Conservation (phyloP, 1,140 invertebrate species). For the Brachionus paranguensis region DNA sequence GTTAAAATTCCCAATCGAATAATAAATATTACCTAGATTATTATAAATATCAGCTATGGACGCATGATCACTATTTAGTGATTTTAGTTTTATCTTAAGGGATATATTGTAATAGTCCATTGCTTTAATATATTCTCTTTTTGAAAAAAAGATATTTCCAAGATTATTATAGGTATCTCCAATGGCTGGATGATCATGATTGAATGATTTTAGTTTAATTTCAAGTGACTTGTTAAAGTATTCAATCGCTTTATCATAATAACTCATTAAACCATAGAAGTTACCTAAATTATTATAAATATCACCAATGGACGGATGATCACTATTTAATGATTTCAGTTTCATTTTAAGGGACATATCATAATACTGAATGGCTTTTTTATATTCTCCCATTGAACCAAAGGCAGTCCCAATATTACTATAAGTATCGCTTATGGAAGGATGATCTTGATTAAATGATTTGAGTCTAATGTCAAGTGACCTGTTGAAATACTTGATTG, state of each 20-base stretch:
- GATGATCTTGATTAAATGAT: background rate
- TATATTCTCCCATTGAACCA: background rate
- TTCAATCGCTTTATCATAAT: background rate
- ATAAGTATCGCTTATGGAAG: background rate
- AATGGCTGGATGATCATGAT: too few relatives aligned
- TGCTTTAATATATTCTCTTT: background rate
- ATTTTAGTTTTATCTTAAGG: too few relatives aligned
- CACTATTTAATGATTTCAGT: too few relatives aligned
- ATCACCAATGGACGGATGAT: too few relatives aligned
- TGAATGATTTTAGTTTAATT: background rate
- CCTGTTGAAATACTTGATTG: background rate
- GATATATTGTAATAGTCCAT: too few relatives aligned
- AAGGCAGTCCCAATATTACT: background rate
- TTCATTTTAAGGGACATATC: background rate
- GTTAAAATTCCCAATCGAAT: background rate
- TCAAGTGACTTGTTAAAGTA: background rate
- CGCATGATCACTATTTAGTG: too few relatives aligned
- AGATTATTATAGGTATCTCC: background rate
- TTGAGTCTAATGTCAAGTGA: background rate
- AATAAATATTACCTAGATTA: background rate
- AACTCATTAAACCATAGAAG: too few relatives aligned
- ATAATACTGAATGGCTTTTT: background rate
- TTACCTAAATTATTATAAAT: background rate
- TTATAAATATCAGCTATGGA: too few relatives aligned
- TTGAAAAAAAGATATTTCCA: background rate